A percentile compares a stretch with the other conserved stretches of the same genome.
These are phyloP conservation scores for Pterostichus madidus DNA, from an alignment of 2,888 invertebrate genomes.

Conservation along the genomic window DNA sequence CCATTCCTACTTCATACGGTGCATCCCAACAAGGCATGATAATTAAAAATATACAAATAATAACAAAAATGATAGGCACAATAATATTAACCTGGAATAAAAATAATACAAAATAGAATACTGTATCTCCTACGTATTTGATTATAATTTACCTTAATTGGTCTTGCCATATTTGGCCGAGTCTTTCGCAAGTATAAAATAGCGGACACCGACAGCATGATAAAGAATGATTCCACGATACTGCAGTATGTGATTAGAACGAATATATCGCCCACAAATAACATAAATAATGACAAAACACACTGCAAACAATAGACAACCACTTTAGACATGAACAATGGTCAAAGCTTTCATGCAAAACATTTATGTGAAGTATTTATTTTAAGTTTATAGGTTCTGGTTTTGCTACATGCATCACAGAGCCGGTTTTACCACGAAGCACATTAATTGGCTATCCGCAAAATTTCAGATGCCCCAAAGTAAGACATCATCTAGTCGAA, in stretches of 20 bases:
- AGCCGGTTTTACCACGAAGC: too few species aligned
- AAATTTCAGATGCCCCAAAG: too few species aligned
- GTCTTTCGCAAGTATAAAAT: conserved; percentile 91
- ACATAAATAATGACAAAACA: conserved; percentile 89
- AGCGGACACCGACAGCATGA: conserved; percentile 91
- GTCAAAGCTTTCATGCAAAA: conserved; percentile 50
- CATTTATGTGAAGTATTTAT: neutral
- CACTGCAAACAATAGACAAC: conserved; percentile 81
- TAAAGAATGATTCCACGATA: conserved; percentile 95
- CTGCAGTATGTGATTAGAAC: conserved; percentile 94
- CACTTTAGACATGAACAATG: conserved; percentile 21
- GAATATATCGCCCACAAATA: conserved; percentile 90
- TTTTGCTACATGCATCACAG: too few species aligned
- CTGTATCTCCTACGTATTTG: neutral
- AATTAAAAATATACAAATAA: conserved; percentile 88
- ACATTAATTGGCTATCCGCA: too few species aligned
- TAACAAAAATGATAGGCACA: conserved; percentile 88
- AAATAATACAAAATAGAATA: conserved; percentile 36
- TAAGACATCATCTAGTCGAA: too few species aligned
- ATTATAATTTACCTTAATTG: conserved; percentile 85
- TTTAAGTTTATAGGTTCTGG: neutral
- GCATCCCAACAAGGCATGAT: conserved; percentile 89
- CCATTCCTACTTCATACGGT: conserved; percentile 89
- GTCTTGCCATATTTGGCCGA: conserved; percentile 87
- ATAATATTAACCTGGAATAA: conserved; percentile 70